Conservation (phyloP, 2,113 vertebrate species). For the Laterallus jamaicensis region DNA sequence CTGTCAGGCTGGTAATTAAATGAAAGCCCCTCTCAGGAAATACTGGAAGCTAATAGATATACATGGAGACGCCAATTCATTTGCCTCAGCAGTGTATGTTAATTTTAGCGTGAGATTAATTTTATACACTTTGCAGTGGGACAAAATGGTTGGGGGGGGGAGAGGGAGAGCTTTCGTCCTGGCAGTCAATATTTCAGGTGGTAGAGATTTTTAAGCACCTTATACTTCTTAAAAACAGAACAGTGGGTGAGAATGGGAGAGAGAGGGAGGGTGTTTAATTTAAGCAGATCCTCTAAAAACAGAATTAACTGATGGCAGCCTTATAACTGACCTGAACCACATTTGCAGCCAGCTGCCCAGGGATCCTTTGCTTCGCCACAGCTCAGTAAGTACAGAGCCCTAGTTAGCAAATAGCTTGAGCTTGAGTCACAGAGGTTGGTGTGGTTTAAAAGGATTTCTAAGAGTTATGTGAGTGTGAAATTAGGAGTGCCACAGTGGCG, state of each 20-base stretch:
- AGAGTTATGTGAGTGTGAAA: not conserved
- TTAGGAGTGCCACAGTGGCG: not conserved
- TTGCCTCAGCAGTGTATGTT: constrained; percentile 40
- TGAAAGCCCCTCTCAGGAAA: constrained; percentile 38
- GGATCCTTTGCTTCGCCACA: not conserved
- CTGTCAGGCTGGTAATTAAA: constrained; percentile 56
- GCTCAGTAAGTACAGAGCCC: not conserved
- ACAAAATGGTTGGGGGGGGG: not conserved
- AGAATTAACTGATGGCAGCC: not conserved
- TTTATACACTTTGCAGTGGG: constrained; percentile 2
- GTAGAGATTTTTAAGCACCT: not conserved
- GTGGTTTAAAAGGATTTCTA: not conserved
- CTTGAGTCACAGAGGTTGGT: not conserved
- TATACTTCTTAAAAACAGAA: not conserved
- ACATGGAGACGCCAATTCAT: constrained; percentile 1
- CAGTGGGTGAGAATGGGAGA: not conserved
- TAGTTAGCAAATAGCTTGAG: not conserved
- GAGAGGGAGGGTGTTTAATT: not conserved
- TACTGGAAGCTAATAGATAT: constrained; percentile 27
- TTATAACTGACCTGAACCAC: not conserved
- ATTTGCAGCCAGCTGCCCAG: not conserved
- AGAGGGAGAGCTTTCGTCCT: not conserved
- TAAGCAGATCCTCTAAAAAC: not conserved
- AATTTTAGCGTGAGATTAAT: constrained; percentile 37
- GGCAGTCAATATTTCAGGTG: not conserved